Conservation (phyloP, 2,113 vertebrate genomes). For the Lasiurus borealis region DNA sequence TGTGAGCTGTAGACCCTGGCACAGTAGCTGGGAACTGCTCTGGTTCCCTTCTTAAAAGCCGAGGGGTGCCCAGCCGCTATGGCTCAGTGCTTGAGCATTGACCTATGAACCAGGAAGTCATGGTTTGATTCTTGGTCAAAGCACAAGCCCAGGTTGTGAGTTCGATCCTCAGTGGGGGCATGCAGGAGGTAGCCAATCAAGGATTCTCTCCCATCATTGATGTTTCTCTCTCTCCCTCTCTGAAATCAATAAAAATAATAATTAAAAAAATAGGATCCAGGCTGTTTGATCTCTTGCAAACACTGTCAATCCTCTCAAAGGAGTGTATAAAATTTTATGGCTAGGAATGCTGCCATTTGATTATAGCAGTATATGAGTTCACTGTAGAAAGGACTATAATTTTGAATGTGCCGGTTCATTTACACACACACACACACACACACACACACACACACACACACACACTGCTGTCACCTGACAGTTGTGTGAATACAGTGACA, state of each 20-base stretch:
- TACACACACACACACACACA: not conserved
- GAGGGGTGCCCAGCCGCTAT: not conserved
- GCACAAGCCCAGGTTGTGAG: no score
- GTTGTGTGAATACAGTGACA: not conserved
- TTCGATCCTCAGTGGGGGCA: no score
- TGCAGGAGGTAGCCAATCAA: no score
- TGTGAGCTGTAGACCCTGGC: not conserved
- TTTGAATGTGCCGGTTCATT: slow-evolving; percentile 11
- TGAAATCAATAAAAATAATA: no score
- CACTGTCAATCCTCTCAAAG: not conserved
- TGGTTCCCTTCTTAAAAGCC: not conserved
- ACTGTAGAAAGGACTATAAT: not conserved
- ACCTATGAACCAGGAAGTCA: no score
- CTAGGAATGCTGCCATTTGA: not conserved
- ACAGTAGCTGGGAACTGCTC: not conserved
- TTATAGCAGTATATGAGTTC: not conserved
- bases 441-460: not conserved
- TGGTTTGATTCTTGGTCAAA: no score
- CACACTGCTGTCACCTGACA: not conserved
- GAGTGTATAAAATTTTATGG: not conserved
- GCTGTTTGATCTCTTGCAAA: not conserved
- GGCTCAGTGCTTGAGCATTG: no score
- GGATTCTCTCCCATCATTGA: no score
- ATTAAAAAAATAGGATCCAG: not conserved
- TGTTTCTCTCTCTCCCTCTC: no score